Evolutionary conservation across 2,888 invertebrate genomes (phyloP).

Genomic region (Leptopterna dolabrata): DNA sequence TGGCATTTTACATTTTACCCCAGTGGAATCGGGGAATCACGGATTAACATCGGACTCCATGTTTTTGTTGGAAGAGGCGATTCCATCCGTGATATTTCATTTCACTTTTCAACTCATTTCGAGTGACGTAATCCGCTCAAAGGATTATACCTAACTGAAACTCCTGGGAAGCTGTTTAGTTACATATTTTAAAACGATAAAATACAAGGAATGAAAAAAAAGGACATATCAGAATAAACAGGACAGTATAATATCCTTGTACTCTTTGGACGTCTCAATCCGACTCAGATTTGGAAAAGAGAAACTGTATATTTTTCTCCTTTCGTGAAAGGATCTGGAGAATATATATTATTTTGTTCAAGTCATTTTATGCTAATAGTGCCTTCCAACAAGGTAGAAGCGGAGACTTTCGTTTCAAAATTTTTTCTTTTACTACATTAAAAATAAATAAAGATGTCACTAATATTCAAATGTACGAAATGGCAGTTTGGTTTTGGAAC

Average conservation of each 20-base stretch:
- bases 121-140: conserved; percentile 39
- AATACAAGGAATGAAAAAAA: not conserved
- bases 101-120: conserved; percentile 24
- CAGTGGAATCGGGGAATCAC: not conserved
- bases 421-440: not conserved
- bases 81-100: not conserved
- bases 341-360: not conserved
- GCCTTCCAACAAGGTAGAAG: not conserved
- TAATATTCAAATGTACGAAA: not conserved
- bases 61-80: not conserved
- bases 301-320: not conserved
- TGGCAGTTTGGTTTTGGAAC: not conserved
- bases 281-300: not conserved
- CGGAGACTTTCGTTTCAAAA: not conserved
- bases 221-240: not conserved
- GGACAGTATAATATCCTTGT: not conserved
- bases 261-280: not conserved
- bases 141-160: conserved; percentile 37
- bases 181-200: conserved; percentile 22
- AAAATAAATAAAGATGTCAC: not conserved
- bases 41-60: not conserved
- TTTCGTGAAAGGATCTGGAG: not conserved
- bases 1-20: too few relatives aligned
- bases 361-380: conserved; percentile 32
- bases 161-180: conserved; percentile 22